Conservation (phyloP, 2,113 vertebrate species). For the Macrotis lagotis region DNA sequence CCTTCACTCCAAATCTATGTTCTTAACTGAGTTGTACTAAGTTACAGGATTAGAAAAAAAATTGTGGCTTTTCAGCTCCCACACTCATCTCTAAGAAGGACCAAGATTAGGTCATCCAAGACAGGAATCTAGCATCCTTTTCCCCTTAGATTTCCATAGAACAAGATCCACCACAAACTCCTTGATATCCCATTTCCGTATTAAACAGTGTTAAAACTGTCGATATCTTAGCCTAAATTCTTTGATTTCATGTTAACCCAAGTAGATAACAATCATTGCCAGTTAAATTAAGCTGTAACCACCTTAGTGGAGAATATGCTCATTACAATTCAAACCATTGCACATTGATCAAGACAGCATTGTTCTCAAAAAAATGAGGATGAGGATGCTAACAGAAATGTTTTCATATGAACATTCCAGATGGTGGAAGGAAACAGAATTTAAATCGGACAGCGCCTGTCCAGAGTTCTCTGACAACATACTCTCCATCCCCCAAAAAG, state of each 20-base stretch:
- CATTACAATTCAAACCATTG: conserved; percentile 39
- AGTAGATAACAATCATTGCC: conserved; percentile 58
- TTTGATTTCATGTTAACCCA: conserved; percentile 62
- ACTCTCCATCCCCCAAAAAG: not conserved
- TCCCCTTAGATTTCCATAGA: conserved; percentile 57
- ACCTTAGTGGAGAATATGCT: conserved; percentile 47
- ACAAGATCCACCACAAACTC: conserved; percentile 64
- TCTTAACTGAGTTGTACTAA: conserved; percentile 38
- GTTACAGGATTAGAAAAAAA: conserved; percentile 66
- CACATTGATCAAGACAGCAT: not conserved
- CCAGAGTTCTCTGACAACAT: conserved; percentile 28
- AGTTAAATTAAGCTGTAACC: conserved; percentile 50
- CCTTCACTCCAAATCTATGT: conserved; percentile 41
- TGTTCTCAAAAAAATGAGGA: conserved; percentile 42
- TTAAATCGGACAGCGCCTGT: not conserved
- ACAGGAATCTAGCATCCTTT: conserved; percentile 50
- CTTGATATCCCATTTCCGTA: conserved; percentile 66
- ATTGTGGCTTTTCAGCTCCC: conserved; percentile 49
- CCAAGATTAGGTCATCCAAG: conserved; percentile 54
- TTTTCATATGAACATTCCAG: conserved; percentile 56
- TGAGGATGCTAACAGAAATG: conserved; percentile 27
- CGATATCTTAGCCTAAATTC: conserved; percentile 60
- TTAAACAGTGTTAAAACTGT: conserved; percentile 69
- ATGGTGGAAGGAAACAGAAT: conserved; percentile 37
- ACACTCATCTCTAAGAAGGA: conserved; percentile 58